phyloP scores from a whole-genome alignment of 2,888 invertebrate genomes.

The Vandiemenella viatica region DNA sequence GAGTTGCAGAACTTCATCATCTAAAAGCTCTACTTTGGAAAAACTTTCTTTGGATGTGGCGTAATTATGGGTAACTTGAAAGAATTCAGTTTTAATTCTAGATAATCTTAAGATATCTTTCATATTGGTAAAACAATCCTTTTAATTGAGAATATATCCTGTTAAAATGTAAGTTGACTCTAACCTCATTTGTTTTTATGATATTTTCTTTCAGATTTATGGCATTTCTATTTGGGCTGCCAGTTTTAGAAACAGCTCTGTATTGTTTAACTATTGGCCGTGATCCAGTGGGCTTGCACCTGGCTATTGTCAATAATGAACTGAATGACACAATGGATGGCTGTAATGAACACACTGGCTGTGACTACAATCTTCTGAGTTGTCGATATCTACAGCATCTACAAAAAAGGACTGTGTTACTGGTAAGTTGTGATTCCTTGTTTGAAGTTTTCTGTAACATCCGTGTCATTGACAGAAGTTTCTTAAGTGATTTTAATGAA shows the following conservation, averaged over 20 bases:
- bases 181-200: no score
- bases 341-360: conserved; percentile 31
- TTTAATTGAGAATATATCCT: no score
- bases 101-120: no score
- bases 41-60: conserved; percentile 71
- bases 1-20: conserved; percentile 50
- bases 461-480: no score
- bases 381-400: conserved; percentile 63
- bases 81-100: no score
- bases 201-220: conserved; percentile 43
- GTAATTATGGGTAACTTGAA: conserved; percentile 53
- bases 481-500: no score
- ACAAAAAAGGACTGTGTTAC: conserved; percentile 44
- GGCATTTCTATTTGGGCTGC: conserved; percentile 71
- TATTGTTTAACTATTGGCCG: conserved; percentile 84
- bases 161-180: no score
- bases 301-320: conserved; percentile 74
- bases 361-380: conserved; percentile 52
- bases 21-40: conserved; percentile 78
- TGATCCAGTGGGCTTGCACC: conserved; percentile 57
- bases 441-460: no score
- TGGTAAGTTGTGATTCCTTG: conserved; percentile 37
- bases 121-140: no score
- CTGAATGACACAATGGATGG: conserved; percentile 28
- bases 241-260: conserved; percentile 69